Evolutionary conservation across 35 echinoderm and acorn worm genomes (phyloP).

Genomic region (Heliocidaris erythrogramma): DNA sequence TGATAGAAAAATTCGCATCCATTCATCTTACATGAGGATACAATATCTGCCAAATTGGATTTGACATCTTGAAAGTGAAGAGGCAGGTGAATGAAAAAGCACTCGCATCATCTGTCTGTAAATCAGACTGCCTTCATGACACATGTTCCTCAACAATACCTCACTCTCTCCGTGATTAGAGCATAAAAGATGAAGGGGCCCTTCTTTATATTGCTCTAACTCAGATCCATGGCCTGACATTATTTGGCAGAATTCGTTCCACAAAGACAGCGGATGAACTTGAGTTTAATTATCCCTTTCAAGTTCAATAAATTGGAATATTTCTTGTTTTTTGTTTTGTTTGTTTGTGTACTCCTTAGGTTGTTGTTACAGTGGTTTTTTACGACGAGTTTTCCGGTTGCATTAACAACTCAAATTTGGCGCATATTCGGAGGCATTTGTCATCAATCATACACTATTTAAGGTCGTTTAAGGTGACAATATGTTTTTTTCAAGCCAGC

Average conservation of each 20-base stretch:
- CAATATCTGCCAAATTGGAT: slow-evolving; percentile 11
- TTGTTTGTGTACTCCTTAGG: not conserved
- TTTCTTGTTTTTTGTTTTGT: not conserved
- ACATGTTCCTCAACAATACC: not conserved
- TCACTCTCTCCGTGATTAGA: not conserved
- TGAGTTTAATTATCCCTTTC: slow-evolving; percentile 5
- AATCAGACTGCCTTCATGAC: not conserved
- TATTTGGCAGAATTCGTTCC: not conserved
- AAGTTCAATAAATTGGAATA: not conserved
- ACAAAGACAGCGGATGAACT: not conserved
- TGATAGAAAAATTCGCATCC: not conserved
- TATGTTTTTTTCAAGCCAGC: not conserved
- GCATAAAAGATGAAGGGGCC: not conserved
- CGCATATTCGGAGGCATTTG: not conserved
- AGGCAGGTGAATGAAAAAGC: slow-evolving; percentile 15
- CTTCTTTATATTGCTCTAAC: not conserved
- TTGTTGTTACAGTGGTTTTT: not conserved
- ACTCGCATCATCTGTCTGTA: slow-evolving; percentile 1
- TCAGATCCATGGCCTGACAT: not conserved
- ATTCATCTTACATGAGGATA: slow-evolving; percentile 11
- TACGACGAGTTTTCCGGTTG: not conserved
- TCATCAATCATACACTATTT: not conserved
- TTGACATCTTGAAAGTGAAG: slow-evolving; percentile 10
- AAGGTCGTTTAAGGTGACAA: not conserved
- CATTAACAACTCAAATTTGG: not conserved